A percentile compares a stretch with the other conserved stretches of the same genome.
These are phyloP conservation scores for Pseudococcus viburni DNA, from an alignment of 2,888 invertebrate species.

Conservation along the genomic window DNA sequence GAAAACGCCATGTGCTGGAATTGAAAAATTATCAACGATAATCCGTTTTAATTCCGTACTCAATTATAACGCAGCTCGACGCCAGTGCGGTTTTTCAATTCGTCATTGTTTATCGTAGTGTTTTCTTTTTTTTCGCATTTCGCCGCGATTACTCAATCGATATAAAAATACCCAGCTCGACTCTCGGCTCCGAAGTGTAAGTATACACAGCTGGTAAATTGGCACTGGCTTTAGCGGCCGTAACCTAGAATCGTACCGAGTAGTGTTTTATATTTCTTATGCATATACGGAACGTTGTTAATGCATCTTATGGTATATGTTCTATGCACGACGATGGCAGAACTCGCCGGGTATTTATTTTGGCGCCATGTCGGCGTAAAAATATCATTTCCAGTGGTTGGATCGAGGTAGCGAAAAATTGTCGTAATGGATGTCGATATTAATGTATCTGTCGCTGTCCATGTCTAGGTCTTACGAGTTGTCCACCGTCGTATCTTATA, in stretches of 20 bases:
- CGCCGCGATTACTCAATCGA: slow-evolving; percentile 23
- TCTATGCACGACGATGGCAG: neutral
- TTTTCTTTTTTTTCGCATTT: neutral
- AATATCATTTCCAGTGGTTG: slow-evolving; percentile 4
- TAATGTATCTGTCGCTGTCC: neutral
- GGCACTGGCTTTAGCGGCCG: slow-evolving; percentile 32
- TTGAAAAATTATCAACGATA: slow-evolving; percentile 37
- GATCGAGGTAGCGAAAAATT: slow-evolving; percentile 22
- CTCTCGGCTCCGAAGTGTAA: neutral
- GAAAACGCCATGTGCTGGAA: slow-evolving; percentile 38
- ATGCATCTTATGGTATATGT: neutral
- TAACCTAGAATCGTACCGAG: neutral
- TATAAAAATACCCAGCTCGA: slow-evolving; percentile 19
- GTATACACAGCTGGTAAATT: slow-evolving; percentile 24
- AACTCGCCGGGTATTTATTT: slow-evolving; percentile 18
- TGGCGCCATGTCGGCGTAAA: slow-evolving; percentile 12
- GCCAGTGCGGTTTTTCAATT: neutral
- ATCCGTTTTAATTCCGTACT: slow-evolving; percentile 13
- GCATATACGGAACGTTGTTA: neutral
- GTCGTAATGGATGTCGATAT: slow-evolving; percentile 7
- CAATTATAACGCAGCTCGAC: slow-evolving; percentile 33
- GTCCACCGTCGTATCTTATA: neutral
- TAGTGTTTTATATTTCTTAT: neutral
- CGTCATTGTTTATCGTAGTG: slow-evolving; percentile 18
- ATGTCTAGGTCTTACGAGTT: neutral